A percentile compares a stretch with the other conserved stretches of the same genome.
Conservation (phyloP, 2,113 vertebrate genomes). For the Vulpes lagopus region DNA sequence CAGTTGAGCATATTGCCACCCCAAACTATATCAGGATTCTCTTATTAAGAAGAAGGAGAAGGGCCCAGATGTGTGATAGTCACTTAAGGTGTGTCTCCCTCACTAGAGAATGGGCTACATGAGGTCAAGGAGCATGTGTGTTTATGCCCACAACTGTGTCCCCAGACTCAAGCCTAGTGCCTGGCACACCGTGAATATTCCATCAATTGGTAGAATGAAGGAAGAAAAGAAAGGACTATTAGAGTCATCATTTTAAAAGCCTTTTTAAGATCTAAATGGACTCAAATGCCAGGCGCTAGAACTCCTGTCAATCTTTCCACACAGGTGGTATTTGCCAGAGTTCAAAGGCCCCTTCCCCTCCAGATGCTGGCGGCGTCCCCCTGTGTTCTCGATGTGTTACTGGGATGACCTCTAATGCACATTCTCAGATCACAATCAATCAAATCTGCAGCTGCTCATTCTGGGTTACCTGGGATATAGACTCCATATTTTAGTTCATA, state of each 20-base stretch:
- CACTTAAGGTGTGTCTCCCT: neutral
- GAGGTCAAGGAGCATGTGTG: neutral
- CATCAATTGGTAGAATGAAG: neutral
- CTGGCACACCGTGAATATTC: neutral
- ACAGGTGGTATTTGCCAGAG: neutral
- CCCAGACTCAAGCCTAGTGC: neutral
- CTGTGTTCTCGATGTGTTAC: neutral
- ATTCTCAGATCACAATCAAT: neutral
- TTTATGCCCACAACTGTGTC: neutral
- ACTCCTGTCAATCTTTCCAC: neutral
- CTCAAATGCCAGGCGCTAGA: neutral
- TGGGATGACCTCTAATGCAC: neutral
- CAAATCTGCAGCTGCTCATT: neutral
- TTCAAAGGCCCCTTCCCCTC: neutral
- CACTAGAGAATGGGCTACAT: neutral
- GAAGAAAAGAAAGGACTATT: neutral
- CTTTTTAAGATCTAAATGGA: neutral
- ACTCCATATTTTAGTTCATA: slow-evolving; percentile 37
- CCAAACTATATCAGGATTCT: neutral
- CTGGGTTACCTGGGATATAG: neutral
- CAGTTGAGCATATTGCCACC: no score
- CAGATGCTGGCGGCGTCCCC: neutral
- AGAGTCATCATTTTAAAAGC: neutral
- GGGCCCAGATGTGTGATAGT: neutral
- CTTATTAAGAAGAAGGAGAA: neutral